Percentiles rank a stretch among this genome's conserved stretches.
phyloP scores from a whole-genome alignment of 2,797 vertebrate species.

The Anguilla pacifica region DNA sequence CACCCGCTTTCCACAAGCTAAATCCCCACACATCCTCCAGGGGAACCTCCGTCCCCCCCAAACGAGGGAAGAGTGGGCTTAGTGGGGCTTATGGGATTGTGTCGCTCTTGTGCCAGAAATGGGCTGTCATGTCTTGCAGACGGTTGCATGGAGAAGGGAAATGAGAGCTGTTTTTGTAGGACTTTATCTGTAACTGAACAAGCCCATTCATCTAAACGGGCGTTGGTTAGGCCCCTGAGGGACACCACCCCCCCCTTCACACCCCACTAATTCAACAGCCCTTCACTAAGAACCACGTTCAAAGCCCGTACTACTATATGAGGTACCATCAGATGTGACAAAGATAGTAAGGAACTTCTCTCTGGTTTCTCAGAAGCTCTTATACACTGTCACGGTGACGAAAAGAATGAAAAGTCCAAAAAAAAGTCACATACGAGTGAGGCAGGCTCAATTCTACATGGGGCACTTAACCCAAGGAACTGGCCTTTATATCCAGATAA shows the following conservation, averaged over 20 bases:
- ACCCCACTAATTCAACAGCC: neutral
- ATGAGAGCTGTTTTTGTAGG: neutral
- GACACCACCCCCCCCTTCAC: neutral
- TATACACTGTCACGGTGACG: neutral
- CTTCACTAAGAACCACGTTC: neutral
- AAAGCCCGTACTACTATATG: neutral
- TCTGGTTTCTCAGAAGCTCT: neutral
- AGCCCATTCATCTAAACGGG: neutral
- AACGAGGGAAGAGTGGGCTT: neutral
- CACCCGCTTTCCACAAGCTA: neutral
- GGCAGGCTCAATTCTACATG: neutral
- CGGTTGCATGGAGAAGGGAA: neutral
- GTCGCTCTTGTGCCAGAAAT: neutral
- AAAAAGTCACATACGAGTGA: neutral
- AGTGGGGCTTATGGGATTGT: slow-evolving; percentile 7
- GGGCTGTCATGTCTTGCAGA: neutral
- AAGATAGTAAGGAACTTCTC: neutral
- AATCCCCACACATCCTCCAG: neutral
- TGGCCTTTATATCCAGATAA: neutral
- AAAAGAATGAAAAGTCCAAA: neutral
- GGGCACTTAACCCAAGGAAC: neutral
- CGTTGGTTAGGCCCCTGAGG: neutral
- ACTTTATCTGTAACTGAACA: neutral
- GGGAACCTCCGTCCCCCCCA: neutral
- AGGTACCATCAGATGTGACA: neutral